Base-by-base conservation (phyloP, 2,113 vertebrate genomes). In the Raphicerus campestris region DNA sequence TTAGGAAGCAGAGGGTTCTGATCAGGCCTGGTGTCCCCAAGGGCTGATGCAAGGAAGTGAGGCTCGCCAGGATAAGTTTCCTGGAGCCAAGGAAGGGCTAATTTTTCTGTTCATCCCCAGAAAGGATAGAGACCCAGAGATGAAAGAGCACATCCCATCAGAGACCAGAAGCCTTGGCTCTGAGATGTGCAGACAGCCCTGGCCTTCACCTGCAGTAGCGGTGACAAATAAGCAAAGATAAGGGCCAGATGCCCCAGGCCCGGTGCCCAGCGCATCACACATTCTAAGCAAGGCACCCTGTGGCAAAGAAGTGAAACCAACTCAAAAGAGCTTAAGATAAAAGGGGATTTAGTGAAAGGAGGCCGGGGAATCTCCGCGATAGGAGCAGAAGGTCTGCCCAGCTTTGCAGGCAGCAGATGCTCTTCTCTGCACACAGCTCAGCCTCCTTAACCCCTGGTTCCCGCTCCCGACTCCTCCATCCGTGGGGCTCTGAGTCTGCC, bases 201-300 rank as follows among this genome's bases (percentile, higher is more conserved):
- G 3, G 4, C 17, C 66, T 39, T 32, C 42, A 5, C 15, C 5
- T 35, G 56, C 24, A 6, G 14, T 1, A 2, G 9, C 11, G 11
- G 22, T 35, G 17, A 3, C 17, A 49, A 49, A 14, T 32, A 32
- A 35, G 70, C 70, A 28, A 6, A 61, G 10, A 60, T 78, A 49
- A 35, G 78, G 42, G 10, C 73, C 5, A 0, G 78, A 22, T 1
- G 0, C 86, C 3, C 47, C 2, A 1, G 53, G 53, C 75, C 10
- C 7, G 3, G 32, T 16, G 24, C 60, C 22, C n/a, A 24, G 73
- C 0, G 0, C 13, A 0, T 35, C 47, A 8, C 1, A 1, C 5
- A 1, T 53, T 63, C 66, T 22, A n/a, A 45, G 51, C 63, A 55
- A 55, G 87, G 61, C 49, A 51, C 49, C 15, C 49, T 51, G 49